Evolutionary conservation across 1,140 invertebrate species (phyloP).

Genomic region (Caenorhabditis remanei): DNA sequence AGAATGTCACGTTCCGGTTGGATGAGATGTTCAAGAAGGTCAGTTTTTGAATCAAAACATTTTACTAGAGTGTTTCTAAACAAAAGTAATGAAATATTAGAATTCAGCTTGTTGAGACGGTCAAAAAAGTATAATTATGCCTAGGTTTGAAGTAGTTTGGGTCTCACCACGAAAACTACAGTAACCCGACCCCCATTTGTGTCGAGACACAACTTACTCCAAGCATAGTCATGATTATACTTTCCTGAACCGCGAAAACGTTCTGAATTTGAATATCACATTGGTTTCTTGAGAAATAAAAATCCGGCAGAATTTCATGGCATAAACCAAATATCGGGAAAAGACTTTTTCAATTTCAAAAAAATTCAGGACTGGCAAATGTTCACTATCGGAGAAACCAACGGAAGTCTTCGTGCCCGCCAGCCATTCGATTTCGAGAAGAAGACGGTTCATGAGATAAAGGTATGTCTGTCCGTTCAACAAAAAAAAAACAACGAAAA

Average conservation of each 20-base stretch:
- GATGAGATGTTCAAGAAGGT: slow-evolving; percentile 60
- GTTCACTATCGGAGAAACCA: slow-evolving; percentile 50
- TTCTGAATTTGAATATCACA: background rate
- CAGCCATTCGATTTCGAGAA: slow-evolving; percentile 64
- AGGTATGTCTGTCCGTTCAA: slow-evolving; percentile 5
- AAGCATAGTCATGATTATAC: background rate
- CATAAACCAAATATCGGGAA: no score
- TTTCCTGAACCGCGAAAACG: background rate
- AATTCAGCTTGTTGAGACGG: background rate
- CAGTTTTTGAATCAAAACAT: background rate
- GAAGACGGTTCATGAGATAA: slow-evolving; percentile 62
- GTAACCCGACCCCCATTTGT: background rate
- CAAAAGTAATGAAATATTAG: no score
- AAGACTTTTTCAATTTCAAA: background rate
- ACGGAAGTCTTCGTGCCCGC: slow-evolving; percentile 10
- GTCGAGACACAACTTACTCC: background rate
- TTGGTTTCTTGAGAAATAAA: background rate
- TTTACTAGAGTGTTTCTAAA: no score
- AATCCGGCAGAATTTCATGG: no score
- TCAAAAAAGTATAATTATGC: background rate
- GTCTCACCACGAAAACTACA: background rate
- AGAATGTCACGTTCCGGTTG: slow-evolving; percentile 41
- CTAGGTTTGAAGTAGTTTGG: background rate
- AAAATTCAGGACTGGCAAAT: slow-evolving; percentile 60
- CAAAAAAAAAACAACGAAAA: background rate